Percentiles rank a stretch among this genome's conserved stretches.
phyloP scores from a whole-genome alignment of 2,888 invertebrate genomes.

The Hirtodrosophila trivittata region DNA sequence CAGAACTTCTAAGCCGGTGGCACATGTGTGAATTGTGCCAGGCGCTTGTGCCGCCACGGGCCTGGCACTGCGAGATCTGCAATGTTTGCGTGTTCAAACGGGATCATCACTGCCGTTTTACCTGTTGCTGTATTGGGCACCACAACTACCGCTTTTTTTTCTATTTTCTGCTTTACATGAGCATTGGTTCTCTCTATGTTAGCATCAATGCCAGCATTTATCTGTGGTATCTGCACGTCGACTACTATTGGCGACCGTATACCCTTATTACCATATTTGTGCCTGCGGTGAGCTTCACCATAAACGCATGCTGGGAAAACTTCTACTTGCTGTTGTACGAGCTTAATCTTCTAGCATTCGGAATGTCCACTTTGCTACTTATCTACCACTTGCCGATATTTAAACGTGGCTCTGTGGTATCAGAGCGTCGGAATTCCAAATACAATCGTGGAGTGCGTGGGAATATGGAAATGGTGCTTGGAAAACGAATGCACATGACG shows the following conservation, averaged over 20 bases:
- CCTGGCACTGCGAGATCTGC: constrained; percentile 95
- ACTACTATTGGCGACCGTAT: constrained; percentile 83
- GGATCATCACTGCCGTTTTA: constrained; percentile 95
- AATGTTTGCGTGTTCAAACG: constrained; percentile 92
- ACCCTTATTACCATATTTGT: constrained; percentile 88
- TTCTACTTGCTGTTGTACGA: constrained; percentile 89
- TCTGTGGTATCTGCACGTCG: constrained; percentile 84
- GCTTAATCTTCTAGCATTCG: constrained; percentile 87
- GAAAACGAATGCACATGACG: constrained; percentile 90
- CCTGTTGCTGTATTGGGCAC: constrained; percentile 94
- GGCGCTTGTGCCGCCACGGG: constrained; percentile 90
- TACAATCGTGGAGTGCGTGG: constrained; percentile 89
- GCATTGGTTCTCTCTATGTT: constrained; percentile 89
- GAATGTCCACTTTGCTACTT: constrained; percentile 88
- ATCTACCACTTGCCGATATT: constrained; percentile 89
- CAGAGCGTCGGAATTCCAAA: constrained; percentile 84
- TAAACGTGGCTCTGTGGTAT: constrained; percentile 87
- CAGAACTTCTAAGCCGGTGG: constrained; percentile 85
- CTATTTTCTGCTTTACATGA: constrained; percentile 90
- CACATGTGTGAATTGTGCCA: constrained; percentile 91
- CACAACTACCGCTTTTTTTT: constrained; percentile 94
- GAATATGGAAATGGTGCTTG: constrained; percentile 91
- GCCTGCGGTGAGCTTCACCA: constrained; percentile 89
- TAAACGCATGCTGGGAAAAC: constrained; percentile 88
- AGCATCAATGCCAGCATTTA: constrained; percentile 89